Percentiles rank a stretch among this genome's conserved stretches.
phyloP scores from a whole-genome alignment of 2,113 vertebrate genomes.

The Nothocercus nigrocapillus region DNA sequence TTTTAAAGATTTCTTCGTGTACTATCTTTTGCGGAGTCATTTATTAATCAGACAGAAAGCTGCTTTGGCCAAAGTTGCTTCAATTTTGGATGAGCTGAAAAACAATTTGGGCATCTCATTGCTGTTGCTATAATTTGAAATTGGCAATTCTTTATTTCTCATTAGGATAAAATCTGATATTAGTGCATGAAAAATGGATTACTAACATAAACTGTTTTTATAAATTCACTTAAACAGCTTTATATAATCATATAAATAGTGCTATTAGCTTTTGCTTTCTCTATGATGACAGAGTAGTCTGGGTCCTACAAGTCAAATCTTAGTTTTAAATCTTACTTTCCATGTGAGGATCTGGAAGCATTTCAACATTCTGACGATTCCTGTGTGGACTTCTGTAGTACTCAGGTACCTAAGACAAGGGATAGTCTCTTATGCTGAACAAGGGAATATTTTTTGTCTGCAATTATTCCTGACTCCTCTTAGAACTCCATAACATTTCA shows the following conservation, averaged over 20 bases:
- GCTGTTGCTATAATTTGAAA: neutral
- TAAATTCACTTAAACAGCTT: too few relatives aligned
- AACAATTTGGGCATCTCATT: neutral
- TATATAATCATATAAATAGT: neutral
- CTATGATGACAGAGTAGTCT: neutral
- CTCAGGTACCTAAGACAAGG: neutral
- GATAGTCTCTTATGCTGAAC: neutral
- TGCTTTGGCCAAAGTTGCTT: constrained; percentile 9
- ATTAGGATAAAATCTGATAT: neutral
- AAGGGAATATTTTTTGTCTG: neutral
- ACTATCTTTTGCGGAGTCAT: neutral
- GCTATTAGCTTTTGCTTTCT: neutral
- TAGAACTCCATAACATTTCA: neutral
- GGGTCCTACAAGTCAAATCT: neutral
- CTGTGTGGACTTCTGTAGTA: neutral
- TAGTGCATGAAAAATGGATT: neutral
- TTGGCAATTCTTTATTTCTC: neutral
- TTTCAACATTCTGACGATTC: neutral
- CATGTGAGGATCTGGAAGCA: neutral
- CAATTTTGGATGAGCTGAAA: neutral
- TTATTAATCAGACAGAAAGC: constrained; percentile 38
- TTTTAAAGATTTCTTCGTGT: neutral
- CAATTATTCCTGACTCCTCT: neutral
- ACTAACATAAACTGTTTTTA: neutral
- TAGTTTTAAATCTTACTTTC: neutral